Percentiles rank a stretch among this genome's conserved stretches.
These are phyloP conservation scores for Rallus crepitans DNA, from an alignment of 2,797 vertebrate genomes.

Conservation along the genomic window DNA sequence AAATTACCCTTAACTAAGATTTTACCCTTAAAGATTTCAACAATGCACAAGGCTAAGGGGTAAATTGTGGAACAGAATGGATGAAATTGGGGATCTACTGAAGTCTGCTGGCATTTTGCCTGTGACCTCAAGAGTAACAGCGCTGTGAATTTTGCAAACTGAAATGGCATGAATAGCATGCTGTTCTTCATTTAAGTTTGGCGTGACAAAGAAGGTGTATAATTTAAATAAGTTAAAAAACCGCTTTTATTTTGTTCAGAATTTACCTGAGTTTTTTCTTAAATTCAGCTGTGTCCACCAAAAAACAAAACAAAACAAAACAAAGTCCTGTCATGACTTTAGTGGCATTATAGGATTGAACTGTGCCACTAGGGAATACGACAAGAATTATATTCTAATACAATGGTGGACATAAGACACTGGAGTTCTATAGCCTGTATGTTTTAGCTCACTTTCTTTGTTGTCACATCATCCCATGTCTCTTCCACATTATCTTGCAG, in stretches of 20 bases:
- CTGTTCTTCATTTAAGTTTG: neutral
- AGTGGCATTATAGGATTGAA: neutral
- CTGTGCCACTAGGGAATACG: fast-evolving
- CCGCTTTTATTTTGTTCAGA: neutral
- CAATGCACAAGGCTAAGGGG: neutral
- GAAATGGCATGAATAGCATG: neutral
- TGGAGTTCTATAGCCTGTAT: neutral
- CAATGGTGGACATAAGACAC: neutral
- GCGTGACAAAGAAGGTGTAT: neutral
- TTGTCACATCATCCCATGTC: neutral
- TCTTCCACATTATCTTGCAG: neutral
- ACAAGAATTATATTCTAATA: neutral
- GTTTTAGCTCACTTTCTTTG: neutral
- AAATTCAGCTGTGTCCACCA: neutral
- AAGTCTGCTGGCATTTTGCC: neutral
- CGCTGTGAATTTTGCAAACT: neutral
- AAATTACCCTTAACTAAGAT: neutral
- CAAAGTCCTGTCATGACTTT: neutral
- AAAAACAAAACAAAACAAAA: too few species aligned
- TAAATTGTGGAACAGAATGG: neutral
- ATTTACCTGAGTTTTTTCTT: neutral
- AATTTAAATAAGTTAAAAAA: neutral
- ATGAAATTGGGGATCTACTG: neutral
- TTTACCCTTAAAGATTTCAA: neutral
- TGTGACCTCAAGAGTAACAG: neutral